Evolutionary conservation across 1,140 invertebrate species (phyloP).

Genomic region (Geopemphigus sp.): DNA sequence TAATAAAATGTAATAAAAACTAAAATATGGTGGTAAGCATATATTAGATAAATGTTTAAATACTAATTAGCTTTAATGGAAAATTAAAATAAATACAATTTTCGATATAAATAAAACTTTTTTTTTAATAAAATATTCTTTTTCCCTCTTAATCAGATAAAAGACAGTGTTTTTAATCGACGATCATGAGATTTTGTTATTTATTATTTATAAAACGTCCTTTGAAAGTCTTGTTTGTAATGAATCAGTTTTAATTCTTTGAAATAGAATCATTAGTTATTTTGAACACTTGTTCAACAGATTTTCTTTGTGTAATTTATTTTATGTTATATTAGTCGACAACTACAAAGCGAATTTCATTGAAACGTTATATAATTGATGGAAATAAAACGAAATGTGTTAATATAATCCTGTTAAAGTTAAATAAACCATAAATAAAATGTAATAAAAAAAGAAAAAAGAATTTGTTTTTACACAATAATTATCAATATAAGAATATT

Average conservation of each 20-base stretch:
- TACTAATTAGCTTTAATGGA: no score
- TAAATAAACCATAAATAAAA: slow-evolving; percentile 18
- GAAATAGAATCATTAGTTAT: slow-evolving; percentile 13
- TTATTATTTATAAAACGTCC: not conserved
- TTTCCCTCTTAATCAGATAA: no score
- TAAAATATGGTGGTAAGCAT: no score
- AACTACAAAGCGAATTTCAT: slow-evolving; percentile 15
- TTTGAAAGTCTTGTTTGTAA: slow-evolving; percentile 6
- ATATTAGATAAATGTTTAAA: no score
- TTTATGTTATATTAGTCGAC: not conserved
- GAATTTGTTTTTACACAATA: not conserved
- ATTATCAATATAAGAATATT: slow-evolving; percentile 12
- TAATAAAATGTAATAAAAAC: no score
- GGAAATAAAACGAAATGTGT: not conserved
- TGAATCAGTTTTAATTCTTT: slow-evolving; percentile 25
- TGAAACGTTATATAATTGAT: slow-evolving; percentile 17
- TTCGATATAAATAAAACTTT: no score
- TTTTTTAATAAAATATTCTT: no score
- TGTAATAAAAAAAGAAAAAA: slow-evolving; percentile 3
- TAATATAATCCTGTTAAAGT: slow-evolving; percentile 26
- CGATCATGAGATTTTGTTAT: not conserved
- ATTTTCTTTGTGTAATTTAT: slow-evolving; percentile 2
- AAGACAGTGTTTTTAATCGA: not conserved
- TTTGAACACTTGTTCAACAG: slow-evolving; percentile 18
- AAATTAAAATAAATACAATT: no score